Conservation (phyloP, 2,797 vertebrate genomes). For the Pseudomugil tenellus region DNA sequence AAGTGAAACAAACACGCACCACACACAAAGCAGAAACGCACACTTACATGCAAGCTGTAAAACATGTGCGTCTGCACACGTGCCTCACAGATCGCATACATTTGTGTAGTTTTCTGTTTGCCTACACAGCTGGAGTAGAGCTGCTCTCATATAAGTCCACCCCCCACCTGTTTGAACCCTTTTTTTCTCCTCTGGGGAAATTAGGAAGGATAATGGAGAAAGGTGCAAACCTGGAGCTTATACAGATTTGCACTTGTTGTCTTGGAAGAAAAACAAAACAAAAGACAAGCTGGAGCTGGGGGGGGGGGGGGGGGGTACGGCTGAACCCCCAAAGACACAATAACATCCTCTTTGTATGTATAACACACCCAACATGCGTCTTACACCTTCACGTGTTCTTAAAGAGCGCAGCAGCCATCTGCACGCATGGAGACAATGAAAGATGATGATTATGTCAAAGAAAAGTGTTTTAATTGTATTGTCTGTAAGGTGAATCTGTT, state of each 20-base stretch:
- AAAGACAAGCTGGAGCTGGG: slow-evolving; percentile 4
- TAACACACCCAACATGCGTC: slow-evolving; percentile 8
- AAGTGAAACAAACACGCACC: slow-evolving; percentile 50
- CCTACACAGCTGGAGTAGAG: slow-evolving; percentile 3
- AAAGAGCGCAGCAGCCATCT: not conserved
- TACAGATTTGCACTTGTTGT: slow-evolving; percentile 61
- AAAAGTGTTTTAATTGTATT: not conserved
- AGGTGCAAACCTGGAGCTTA: slow-evolving; percentile 28
- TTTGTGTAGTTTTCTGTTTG: slow-evolving; percentile 9
- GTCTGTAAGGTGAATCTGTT: not conserved
- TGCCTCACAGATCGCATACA: not conserved
- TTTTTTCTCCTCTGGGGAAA: slow-evolving; percentile 44
- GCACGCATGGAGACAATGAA: not conserved
- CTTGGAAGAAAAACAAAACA: slow-evolving; percentile 34
- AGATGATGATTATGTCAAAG: not conserved
- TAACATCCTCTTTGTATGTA: not conserved
- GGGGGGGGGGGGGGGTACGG: not conserved
- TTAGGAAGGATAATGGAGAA: slow-evolving; percentile 45
- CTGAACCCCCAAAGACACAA: not conserved
- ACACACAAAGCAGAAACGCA: slow-evolving; percentile 33
- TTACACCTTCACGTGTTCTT: not conserved
- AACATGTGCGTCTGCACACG: not conserved
- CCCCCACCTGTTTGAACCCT: slow-evolving; percentile 16
- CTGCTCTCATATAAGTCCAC: slow-evolving; percentile 7
- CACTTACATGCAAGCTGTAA: slow-evolving; percentile 5